Conservation (phyloP, 2,113 vertebrate species). For the Mystacornis crossleyi region DNA sequence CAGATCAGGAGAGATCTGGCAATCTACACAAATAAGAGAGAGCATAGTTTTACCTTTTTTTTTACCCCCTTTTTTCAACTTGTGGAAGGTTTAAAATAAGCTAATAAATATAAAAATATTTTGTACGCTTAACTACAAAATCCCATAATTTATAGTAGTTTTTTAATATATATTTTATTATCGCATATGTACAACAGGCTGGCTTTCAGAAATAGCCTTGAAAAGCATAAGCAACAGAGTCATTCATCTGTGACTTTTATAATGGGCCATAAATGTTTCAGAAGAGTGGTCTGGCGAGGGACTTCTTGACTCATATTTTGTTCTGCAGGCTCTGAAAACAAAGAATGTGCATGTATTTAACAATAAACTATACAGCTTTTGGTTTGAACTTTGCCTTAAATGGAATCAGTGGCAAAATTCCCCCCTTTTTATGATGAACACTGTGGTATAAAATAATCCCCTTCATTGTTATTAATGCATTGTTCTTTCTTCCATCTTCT, state of each 20-base stretch:
- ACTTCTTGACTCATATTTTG: constrained; percentile 68
- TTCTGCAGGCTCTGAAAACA: constrained; percentile 77
- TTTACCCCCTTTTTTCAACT: background rate
- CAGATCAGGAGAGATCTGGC: background rate
- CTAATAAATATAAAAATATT: constrained; percentile 25
- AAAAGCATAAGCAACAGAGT: constrained; percentile 6
- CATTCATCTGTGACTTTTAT: constrained; percentile 50
- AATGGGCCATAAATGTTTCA: constrained; percentile 64
- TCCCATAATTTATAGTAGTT: constrained; percentile 21
- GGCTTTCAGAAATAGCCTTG: constrained; percentile 29
- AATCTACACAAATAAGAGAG: background rate
- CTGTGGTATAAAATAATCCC: constrained; percentile 20
- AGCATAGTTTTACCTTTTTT: background rate
- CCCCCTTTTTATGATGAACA: constrained; percentile 27
- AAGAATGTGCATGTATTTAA: constrained; percentile 47
- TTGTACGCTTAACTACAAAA: background rate
- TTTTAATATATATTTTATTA: constrained; percentile 47
- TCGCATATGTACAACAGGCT: constrained; percentile 8
- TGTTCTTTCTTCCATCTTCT: constrained; percentile 23
- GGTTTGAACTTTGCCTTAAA: constrained; percentile 25
- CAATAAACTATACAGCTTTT: background rate
- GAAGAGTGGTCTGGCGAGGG: constrained; percentile 69
- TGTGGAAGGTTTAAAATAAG: constrained; percentile 2
- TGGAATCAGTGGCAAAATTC: constrained; percentile 54
- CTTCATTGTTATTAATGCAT: background rate